These are phyloP conservation scores for Colostygia pectinataria DNA, from an alignment of 2,888 invertebrate species.

Conservation along the genomic window DNA sequence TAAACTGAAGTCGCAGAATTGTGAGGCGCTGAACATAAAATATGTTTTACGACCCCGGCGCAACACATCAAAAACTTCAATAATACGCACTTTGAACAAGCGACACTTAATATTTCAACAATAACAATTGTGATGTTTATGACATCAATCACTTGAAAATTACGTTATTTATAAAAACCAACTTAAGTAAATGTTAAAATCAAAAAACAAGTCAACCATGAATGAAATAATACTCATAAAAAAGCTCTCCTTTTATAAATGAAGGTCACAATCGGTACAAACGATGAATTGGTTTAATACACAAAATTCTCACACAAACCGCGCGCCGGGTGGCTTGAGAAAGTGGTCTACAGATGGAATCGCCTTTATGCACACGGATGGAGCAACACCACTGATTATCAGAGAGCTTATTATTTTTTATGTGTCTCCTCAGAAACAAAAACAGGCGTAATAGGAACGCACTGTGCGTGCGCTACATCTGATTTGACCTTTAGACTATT, in stretches of 20 bases:
- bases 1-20: constrained; percentile 70
- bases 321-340: constrained; percentile 46
- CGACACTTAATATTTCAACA: constrained; percentile 17
- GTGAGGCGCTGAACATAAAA: constrained; percentile 70
- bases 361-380: constrained; percentile 45
- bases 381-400: constrained; percentile 55
- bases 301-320: constrained; percentile 19
- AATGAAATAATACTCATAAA: too few species aligned
- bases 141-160: constrained; percentile 16
- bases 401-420: constrained; percentile 79
- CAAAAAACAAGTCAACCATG: too few species aligned
- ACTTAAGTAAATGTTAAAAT: too few species aligned
- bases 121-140: constrained; percentile 17
- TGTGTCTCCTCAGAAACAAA: constrained; percentile 54
- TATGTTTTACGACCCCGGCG: constrained; percentile 72
- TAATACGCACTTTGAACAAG: constrained; percentile 42
- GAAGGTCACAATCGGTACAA: constrained; percentile 1
- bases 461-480: constrained; percentile 29
- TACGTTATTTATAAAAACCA: constrained; percentile 2
- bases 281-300: constrained; percentile 7
- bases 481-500: constrained; percentile 28
- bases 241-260: too few species aligned
- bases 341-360: constrained; percentile 66
- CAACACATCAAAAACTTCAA: constrained; percentile 72
- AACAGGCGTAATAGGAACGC: constrained; percentile 35